Evolutionary conservation across 2,888 invertebrate genomes (phyloP), one percentile per base, ranked within the genome.

Genomic region (Orchesellides sinensis): DNA sequence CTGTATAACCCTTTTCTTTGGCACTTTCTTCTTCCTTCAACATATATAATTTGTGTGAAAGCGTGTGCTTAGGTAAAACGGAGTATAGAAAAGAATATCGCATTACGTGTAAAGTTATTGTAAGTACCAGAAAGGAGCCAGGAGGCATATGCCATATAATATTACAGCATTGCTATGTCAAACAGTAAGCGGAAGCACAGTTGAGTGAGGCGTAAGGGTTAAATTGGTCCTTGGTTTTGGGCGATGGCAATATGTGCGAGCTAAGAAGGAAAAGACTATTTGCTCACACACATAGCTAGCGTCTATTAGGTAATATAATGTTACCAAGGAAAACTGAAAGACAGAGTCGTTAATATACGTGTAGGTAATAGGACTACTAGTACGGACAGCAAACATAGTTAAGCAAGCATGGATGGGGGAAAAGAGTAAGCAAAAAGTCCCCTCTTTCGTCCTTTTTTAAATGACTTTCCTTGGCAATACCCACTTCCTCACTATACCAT

Each of bases 291-390:
- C n/a, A n/a, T n/a, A n/a, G n/a, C n/a, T n/a, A n/a, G n/a, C n/a
- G n/a, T n/a, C n/a, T n/a, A n/a, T n/a, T 35, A 35, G 6, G 14
- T 45, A n/a, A 40, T 35, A 70, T 56, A 40, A 72, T 59, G 56
- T 40, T 70, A 47, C 27, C 10, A 65, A 17, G 17, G 69, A 29
- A 21, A 40, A 4, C 8, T 59, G 23, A 29, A 25, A 21, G 73
- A 65, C 52, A 63, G 65, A 74, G 73, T 73, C 73, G 61, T 73
- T 73, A 73, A 74, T 52, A 74, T 74, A 74, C 35, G 74, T 29
- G 23, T 32, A 10, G 10, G 8, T 6, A 56, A 19, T 19, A 6
- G 56, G 6, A 29, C 61, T 6, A 29, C 29, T 4, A 61, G 61
- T 3, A 59, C 56, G 14, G 35, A 19, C 19, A 23, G 70, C n/a